These are phyloP conservation scores for Morpho helenor DNA, from an alignment of 2,888 invertebrate genomes.

Conservation along the genomic window DNA sequence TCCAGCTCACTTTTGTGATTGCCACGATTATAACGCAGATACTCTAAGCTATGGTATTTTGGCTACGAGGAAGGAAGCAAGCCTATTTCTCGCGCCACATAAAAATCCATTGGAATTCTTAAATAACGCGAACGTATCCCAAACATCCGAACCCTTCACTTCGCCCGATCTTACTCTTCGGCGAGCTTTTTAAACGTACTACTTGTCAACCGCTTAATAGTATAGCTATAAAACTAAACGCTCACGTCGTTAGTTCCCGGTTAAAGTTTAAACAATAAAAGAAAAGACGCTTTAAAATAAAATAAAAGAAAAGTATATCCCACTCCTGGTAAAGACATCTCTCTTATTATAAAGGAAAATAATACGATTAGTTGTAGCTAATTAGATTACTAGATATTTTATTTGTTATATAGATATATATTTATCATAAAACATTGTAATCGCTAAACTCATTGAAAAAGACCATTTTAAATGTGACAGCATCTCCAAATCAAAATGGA, in stretches of 20 bases:
- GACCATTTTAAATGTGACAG: too few relatives aligned
- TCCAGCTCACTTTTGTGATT: conserved; percentile 72
- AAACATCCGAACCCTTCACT: conserved; percentile 23
- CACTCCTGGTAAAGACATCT: too few relatives aligned
- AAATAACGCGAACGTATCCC: conserved; percentile 35
- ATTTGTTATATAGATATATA: too few relatives aligned
- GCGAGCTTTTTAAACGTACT: conserved; percentile 24
- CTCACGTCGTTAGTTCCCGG: conserved; percentile 14
- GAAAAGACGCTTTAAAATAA: too few relatives aligned
- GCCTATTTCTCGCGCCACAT: conserved; percentile 44
- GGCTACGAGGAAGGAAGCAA: conserved; percentile 35
- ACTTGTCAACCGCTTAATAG: conserved; percentile 29
- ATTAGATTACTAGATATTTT: too few relatives aligned
- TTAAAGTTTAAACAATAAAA: conserved; percentile 1
- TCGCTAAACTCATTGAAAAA: too few relatives aligned
- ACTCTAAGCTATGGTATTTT: conserved; percentile 48
- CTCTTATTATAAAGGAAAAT: too few relatives aligned
- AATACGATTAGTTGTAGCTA: too few relatives aligned
- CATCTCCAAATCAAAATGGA: too few relatives aligned
- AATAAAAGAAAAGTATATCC: too few relatives aligned
- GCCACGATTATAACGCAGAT: conserved; percentile 61
- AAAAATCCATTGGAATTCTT: conserved; percentile 49
- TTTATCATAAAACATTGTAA: too few relatives aligned
- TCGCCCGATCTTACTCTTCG: conserved; percentile 27
- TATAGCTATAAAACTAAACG: conserved; percentile 28